A percentile compares a stretch with the other conserved stretches of the same genome.
Evolutionary conservation across 2,888 invertebrate genomes (phyloP).

Genomic region (Limenitis camilla): DNA sequence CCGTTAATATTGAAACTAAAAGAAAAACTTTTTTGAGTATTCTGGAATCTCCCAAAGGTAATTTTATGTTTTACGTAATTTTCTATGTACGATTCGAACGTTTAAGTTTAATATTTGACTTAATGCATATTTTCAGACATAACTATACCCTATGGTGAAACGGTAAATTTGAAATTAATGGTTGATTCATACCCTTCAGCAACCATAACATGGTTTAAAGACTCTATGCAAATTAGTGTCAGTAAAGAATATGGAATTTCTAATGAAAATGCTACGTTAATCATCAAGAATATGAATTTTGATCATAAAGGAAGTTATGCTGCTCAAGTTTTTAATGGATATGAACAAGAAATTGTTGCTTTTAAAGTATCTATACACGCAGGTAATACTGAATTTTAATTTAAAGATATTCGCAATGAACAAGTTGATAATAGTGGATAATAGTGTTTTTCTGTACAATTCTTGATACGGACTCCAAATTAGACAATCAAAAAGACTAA

Average conservation of each 20-base stretch:
- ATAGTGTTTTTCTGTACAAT: no score
- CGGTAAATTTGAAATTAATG: conserved; percentile 30
- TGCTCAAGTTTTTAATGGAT: no score
- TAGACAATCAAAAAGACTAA: no score
- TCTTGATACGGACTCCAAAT: no score
- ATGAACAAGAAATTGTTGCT: no score
- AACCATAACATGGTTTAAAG: conserved; percentile 35
- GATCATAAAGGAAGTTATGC: conserved; percentile 30
- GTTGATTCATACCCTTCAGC: conserved; percentile 37
- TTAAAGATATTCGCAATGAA: no score
- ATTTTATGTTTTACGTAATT: no score
- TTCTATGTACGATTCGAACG: no score
- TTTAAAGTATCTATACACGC: no score
- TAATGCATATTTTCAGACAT: conserved; percentile 26
- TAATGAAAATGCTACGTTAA: conserved; percentile 29
- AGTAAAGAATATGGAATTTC: conserved; percentile 28
- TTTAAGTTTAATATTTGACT: not conserved
- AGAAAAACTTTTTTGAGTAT: conserved; percentile 25
- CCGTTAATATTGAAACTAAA: conserved; percentile 28
- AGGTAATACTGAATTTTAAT: no score
- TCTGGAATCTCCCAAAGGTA: no score
- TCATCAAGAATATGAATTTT: conserved; percentile 33
- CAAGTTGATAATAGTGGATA: no score
- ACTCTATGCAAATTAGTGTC: conserved; percentile 20
- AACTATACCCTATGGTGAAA: conserved; percentile 30